phyloP scores from a whole-genome alignment of 2,888 invertebrate genomes.

The Athrips mouffetella region DNA sequence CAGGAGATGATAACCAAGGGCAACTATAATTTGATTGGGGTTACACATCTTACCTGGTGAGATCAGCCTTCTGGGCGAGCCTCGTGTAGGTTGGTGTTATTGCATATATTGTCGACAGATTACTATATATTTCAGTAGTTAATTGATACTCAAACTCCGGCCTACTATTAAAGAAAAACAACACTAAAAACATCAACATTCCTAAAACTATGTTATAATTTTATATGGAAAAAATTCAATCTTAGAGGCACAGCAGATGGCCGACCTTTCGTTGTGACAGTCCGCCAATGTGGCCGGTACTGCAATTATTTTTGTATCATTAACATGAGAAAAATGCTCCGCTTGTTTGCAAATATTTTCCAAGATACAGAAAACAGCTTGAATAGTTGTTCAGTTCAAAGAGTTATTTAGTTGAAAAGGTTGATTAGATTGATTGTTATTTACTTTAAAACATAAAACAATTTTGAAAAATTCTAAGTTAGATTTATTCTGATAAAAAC shows the following conservation, averaged over 20 bases:
- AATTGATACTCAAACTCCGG: constrained; percentile 70
- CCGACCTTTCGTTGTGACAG: too few relatives aligned
- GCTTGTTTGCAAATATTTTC: too few relatives aligned
- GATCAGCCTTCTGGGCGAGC: constrained; percentile 94
- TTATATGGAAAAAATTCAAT: constrained; percentile 70
- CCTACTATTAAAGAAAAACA: constrained; percentile 67
- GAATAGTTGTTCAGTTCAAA: too few relatives aligned
- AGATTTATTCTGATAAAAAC: too few relatives aligned
- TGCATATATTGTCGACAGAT: constrained; percentile 87
- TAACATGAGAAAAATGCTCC: too few relatives aligned
- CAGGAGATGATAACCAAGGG: constrained; percentile 44
- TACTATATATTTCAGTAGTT: constrained; percentile 48
- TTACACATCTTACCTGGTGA: constrained; percentile 83
- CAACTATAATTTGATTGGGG: constrained; percentile 31
- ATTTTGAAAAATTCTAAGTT: too few relatives aligned
- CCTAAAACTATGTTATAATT: constrained; percentile 68
- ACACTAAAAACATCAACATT: constrained; percentile 64
- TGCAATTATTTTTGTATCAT: too few relatives aligned
- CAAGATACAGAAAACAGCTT: too few relatives aligned
- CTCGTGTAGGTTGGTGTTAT: constrained; percentile 95
- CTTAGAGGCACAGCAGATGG: constrained; percentile 14
- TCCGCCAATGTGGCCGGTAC: too few relatives aligned
- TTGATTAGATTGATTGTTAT: too few relatives aligned
- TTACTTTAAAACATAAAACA: too few relatives aligned
- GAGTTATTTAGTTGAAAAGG: too few relatives aligned